Percentiles rank a stretch among this genome's conserved stretches.
These are phyloP conservation scores for Coregonus ussuriensis DNA, from an alignment of 2,797 vertebrate genomes.

Conservation along the genomic window DNA sequence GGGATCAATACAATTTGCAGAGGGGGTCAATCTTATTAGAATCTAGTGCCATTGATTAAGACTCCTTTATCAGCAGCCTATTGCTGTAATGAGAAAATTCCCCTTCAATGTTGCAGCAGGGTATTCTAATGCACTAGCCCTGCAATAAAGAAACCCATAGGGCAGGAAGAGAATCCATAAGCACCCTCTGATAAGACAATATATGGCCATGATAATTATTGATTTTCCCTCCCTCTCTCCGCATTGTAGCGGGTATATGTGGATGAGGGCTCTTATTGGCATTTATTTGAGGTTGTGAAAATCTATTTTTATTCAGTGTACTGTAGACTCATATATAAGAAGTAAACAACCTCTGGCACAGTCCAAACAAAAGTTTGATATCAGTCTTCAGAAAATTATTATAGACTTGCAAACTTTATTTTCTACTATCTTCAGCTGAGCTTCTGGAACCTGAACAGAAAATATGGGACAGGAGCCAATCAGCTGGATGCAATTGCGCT, in stretches of 20 bases:
- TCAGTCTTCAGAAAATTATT: not conserved
- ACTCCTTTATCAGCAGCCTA: slow-evolving; percentile 56
- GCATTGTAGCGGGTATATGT: slow-evolving; percentile 9
- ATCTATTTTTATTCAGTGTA: slow-evolving; percentile 16
- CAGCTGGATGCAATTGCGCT: not conserved
- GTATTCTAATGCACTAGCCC: slow-evolving; percentile 45
- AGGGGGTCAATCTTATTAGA: slow-evolving; percentile 64
- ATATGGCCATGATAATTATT: slow-evolving; percentile 54
- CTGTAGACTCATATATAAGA: not conserved
- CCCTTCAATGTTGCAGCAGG: slow-evolving; percentile 48
- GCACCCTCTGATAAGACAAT: slow-evolving; percentile 45
- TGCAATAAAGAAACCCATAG: slow-evolving; percentile 55
- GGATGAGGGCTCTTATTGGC: slow-evolving; percentile 39
- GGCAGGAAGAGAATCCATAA: slow-evolving; percentile 33
- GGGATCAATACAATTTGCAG: slow-evolving; percentile 62
- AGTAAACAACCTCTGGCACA: not conserved
- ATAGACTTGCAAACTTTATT: not conserved
- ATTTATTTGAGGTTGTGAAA: slow-evolving; percentile 5
- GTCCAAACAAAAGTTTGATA: not conserved
- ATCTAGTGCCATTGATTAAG: slow-evolving; percentile 62
- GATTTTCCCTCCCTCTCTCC: slow-evolving; percentile 50
- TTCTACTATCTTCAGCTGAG: not conserved
- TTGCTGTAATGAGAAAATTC: slow-evolving; percentile 55
- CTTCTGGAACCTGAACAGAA: slow-evolving; percentile 4
- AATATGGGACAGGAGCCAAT: not conserved